These are phyloP conservation scores for Alligator mississippiensis DNA, from an alignment of 2,113 vertebrate genomes.

Conservation along the genomic window DNA sequence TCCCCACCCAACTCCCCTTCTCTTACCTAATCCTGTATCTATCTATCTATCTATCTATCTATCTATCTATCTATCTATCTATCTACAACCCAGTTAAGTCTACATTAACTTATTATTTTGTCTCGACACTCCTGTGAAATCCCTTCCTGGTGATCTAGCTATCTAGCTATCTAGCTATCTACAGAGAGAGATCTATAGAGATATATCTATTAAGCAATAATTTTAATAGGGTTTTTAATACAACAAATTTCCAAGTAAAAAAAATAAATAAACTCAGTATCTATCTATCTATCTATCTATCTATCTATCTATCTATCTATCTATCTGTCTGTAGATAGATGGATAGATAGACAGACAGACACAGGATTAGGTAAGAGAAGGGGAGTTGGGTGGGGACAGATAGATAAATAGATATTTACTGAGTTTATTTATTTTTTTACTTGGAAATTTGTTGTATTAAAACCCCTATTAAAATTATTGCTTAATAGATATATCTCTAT, in stretches of 20 bases:
- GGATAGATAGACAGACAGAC: no score
- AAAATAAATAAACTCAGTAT: slow-evolving; percentile 3
- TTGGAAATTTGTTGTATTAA: slow-evolving; percentile 50
- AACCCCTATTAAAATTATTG: slow-evolving; percentile 45
- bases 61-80: no score
- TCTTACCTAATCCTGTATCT: neutral
- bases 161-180: no score
- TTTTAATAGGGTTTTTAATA: slow-evolving; percentile 59
- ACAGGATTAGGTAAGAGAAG: neutral
- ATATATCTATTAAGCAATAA: neutral
- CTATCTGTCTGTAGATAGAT: no score
- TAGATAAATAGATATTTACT: neutral
- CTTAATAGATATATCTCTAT: slow-evolving; percentile 18
- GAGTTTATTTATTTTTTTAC: slow-evolving; percentile 1
- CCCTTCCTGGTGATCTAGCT: no score
- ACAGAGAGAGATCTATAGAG: no score
- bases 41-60: no score
- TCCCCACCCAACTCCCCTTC: neutral
- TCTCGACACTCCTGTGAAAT: neutral
- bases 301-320: no score
- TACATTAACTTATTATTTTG: neutral
- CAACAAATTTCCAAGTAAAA: neutral
- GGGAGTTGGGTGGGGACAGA: no score
- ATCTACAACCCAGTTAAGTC: neutral
- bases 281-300: no score